These are phyloP conservation scores for Drosophila pseudotalamancana DNA, from an alignment of 2,888 invertebrate genomes.

Conservation along the genomic window DNA sequence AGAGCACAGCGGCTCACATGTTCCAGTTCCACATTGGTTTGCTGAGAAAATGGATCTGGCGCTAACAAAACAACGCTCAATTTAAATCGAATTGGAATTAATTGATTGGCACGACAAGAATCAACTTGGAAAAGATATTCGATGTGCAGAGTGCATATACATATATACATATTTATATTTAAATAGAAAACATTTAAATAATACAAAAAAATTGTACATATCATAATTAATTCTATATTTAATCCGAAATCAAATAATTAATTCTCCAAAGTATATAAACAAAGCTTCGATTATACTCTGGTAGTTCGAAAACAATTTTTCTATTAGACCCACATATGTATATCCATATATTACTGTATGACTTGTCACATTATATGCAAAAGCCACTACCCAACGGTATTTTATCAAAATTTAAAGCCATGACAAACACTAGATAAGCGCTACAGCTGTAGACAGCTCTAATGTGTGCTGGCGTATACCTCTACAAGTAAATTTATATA, in stretches of 20 bases:
- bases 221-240: no score
- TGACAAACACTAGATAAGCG: slow-evolving; percentile 70
- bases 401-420: slow-evolving; percentile 68
- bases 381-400: slow-evolving; percentile 33
- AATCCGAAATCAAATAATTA: no score
- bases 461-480: slow-evolving; percentile 16
- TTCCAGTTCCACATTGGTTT: slow-evolving; percentile 47
- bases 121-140: slow-evolving; percentile 1
- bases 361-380: slow-evolving; percentile 32
- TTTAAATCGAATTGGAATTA: slow-evolving; percentile 54
- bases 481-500: neutral
- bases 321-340: neutral
- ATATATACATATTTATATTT: neutral
- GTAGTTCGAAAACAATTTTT: neutral
- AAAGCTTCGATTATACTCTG: no score
- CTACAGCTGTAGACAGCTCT: slow-evolving; percentile 38
- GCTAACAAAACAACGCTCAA: slow-evolving; percentile 40
- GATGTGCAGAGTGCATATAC: neutral
- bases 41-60: slow-evolving; percentile 5
- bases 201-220: no score
- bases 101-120: slow-evolving; percentile 37
- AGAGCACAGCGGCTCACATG: slow-evolving; percentile 32
- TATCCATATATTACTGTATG: neutral
- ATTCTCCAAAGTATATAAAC: no score
- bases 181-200: no score